Conservation (phyloP, 2,797 vertebrate species). For the Sebastiscus tertius region DNA sequence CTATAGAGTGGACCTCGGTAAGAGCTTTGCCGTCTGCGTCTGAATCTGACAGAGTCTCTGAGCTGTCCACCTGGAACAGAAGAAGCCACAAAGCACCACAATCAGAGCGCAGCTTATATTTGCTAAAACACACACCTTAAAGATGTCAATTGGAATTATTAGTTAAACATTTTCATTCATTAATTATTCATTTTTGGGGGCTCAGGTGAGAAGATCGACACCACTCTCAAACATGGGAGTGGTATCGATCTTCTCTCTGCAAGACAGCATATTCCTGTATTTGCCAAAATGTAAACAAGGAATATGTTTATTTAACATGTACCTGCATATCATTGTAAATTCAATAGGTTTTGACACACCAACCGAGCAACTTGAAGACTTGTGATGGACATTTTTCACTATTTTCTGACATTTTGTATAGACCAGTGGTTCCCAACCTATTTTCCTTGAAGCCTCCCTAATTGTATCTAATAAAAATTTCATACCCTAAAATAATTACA, state of each 20-base stretch:
- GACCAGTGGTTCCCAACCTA: no score
- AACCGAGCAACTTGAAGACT: neutral
- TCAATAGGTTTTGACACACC: neutral
- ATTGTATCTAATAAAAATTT: no score
- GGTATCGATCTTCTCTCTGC: no score
- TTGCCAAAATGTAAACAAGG: no score
- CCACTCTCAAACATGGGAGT: neutral
- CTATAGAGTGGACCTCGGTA: conserved; percentile 96
- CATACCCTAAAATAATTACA: no score
- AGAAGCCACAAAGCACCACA: neutral
- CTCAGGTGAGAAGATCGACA: neutral
- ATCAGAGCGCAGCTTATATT: neutral
- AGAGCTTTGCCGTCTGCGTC: conserved; percentile 92
- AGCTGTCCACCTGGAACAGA: conserved; percentile 85
- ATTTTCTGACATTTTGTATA: no score
- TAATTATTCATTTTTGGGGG: neutral
- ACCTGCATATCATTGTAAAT: neutral
- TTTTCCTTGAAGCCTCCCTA: no score
- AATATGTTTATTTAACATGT: neutral
- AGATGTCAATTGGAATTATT: neutral
- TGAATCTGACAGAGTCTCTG: conserved; percentile 95
- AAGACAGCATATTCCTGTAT: no score
- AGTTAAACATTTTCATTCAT: neutral
- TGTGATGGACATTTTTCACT: neutral
- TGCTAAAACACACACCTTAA: neutral